Evolutionary conservation across 2,888 invertebrate genomes (phyloP).

Genomic region (Conchocele bisecta): DNA sequence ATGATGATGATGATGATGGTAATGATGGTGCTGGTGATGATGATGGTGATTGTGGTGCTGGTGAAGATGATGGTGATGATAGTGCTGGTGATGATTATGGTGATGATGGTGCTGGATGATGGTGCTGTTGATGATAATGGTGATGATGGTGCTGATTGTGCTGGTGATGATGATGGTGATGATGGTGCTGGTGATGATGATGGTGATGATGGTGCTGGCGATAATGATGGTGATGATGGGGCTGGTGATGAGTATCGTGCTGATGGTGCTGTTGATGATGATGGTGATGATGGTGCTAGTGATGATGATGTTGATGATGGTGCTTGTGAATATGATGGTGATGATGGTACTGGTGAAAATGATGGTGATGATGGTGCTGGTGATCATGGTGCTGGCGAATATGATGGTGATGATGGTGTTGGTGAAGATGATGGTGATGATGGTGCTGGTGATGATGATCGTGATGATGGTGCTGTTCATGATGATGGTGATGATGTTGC

Average conservation of each 20-base stretch:
- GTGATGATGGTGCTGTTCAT: not conserved
- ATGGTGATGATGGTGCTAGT: constrained; percentile 3
- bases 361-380: no score
- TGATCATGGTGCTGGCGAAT: no score
- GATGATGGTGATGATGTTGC: not conserved
- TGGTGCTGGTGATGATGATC: not conserved
- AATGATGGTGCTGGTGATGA: constrained; percentile 2
- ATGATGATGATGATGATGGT: not conserved
- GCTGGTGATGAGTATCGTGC: not conserved
- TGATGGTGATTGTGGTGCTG: constrained; percentile 5
- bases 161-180: not conserved
- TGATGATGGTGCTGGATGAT: not conserved
- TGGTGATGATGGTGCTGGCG: constrained; percentile 2
- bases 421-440: no score
- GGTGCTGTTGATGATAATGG: constrained; percentile 10
- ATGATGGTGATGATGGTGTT: no score
- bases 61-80: not conserved
- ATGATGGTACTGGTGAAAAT: no score
- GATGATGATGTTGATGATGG: constrained; percentile 2
- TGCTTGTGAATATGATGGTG: no score
- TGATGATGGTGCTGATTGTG: constrained; percentile 3
- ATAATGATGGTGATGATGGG: constrained; percentile 2
- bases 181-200: constrained; percentile 3
- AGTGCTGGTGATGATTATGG: not conserved
- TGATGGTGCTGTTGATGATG: constrained; percentile 12